A percentile compares a stretch with the other conserved stretches of the same genome.
phyloP scores from a whole-genome alignment of 2,113 vertebrate species.

The Dinomys branickii region DNA sequence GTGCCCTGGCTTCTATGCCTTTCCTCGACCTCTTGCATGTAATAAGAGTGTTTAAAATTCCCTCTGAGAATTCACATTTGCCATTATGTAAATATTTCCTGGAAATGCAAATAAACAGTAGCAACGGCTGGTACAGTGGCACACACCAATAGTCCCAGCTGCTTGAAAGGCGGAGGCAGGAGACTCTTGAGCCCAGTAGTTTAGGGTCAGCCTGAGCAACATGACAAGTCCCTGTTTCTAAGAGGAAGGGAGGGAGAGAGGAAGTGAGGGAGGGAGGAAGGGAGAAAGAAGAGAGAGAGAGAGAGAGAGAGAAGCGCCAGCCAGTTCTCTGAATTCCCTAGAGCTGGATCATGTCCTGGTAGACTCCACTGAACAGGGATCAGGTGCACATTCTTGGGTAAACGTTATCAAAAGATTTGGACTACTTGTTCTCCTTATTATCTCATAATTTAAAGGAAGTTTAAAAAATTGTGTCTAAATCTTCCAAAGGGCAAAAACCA shows the following conservation, averaged over 20 bases:
- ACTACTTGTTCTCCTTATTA: background rate
- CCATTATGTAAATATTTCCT: conserved; percentile 2
- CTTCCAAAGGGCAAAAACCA: background rate
- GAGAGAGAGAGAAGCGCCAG: background rate
- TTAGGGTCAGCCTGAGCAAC: background rate
- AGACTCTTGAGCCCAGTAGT: background rate
- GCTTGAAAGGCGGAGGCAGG: background rate
- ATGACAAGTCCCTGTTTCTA: background rate
- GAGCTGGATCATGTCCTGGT: background rate
- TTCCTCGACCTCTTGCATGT: background rate
- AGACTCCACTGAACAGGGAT: background rate
- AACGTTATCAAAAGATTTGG: background rate
- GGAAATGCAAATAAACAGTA: background rate
- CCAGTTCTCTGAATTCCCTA: background rate
- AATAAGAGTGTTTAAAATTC: conserved; percentile 13
- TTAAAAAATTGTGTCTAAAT: background rate
- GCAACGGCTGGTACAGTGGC: background rate
- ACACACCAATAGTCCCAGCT: background rate
- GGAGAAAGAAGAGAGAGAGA: too few species aligned
- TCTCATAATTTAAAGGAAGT: background rate
- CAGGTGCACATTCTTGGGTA: background rate
- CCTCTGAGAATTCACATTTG: conserved; percentile 41
- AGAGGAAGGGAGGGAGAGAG: too few species aligned
- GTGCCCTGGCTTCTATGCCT: background rate
- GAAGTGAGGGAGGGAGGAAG: too few species aligned